phyloP scores from a whole-genome alignment of 1,140 invertebrate species.

The Rhopalosiphum maidis region DNA sequence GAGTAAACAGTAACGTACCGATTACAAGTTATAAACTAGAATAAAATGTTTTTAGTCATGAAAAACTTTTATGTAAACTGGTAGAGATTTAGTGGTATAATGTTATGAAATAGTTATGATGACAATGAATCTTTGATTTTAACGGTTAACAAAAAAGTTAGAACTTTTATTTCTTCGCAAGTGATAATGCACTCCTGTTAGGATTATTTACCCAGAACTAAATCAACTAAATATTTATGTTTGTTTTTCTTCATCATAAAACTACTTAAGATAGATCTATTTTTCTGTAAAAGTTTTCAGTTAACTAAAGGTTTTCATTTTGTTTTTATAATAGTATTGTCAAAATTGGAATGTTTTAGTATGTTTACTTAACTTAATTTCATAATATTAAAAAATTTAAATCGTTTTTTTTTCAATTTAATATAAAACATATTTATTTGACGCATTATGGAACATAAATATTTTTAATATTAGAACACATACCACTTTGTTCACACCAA shows the following conservation, averaged over 20 bases:
- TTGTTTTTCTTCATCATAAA: background rate
- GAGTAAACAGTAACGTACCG: background rate
- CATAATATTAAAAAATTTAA: background rate
- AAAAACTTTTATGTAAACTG: slow-evolving; percentile 17
- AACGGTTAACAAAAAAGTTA: slow-evolving; percentile 26
- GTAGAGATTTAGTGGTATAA: background rate
- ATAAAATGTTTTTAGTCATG: background rate
- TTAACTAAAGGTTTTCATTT: background rate
- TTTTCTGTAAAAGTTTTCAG: background rate
- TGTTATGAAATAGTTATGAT: background rate
- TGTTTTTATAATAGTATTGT: background rate
- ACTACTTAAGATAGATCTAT: background rate
- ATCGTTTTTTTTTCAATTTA: background rate
- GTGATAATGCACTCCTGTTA: background rate
- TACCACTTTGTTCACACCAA: too few relatives aligned
- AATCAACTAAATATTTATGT: slow-evolving; percentile 32
- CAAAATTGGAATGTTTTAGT: background rate
- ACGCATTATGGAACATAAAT: background rate
- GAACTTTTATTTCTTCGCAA: slow-evolving; percentile 3
- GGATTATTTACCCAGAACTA: background rate
- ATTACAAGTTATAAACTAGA: slow-evolving; percentile 7
- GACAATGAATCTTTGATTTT: slow-evolving; percentile 7
- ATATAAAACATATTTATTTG: background rate
- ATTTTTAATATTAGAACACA: background rate
- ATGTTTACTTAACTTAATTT: background rate